Base-by-base conservation (phyloP, 2,888 invertebrate species). In the Zele albiditarsus region DNA sequence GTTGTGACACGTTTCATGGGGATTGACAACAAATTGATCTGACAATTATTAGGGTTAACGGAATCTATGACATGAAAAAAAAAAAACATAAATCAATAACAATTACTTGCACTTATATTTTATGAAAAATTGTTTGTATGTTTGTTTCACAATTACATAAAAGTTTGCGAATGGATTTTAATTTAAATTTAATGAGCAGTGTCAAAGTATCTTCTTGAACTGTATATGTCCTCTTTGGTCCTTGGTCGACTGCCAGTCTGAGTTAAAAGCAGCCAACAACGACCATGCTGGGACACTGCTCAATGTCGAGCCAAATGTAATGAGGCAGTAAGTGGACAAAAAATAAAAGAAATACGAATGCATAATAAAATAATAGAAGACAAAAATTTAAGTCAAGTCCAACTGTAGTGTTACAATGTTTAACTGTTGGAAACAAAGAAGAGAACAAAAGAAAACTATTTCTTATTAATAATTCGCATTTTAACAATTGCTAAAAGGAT, bases 161-260 rank as follows among this genome's bases (percentile, higher is more conserved):
- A 33, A 16, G 16, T 33, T n/a, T 20, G n/a, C 10, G 12, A 33
- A 6, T 33, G 20, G 23, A 63, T n/a, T 31, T n/a, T 68, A 49
- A 68, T 68, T 68, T 53, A 5, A 53, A 68, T 27, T 49, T 68
- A 68, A 68, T 68, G 53, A 53, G 14, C 4, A 49, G 28, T 68
- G 28, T 68, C 68, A 53, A 68, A 69, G 28, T 57, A 28, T 57
- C 25, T 27, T 49, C 27, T 53, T 67, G n/a, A 16, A 49, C 49
- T 69, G 28, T 33, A 31, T 69, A 49, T 57, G 27, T 62, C 8
- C 27, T 42, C 31, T 57, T 68, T 57, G 27, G 53, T 14, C 66
- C 68, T 78, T 80, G 80, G 78, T 79, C 33, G 23, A 38, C 67
- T 77, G 80, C 80, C 80, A 80, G 42, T 77, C 74, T 70, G 46